phyloP scores from a whole-genome alignment of 2,113 vertebrate genomes.

The Haemorhous mexicanus region DNA sequence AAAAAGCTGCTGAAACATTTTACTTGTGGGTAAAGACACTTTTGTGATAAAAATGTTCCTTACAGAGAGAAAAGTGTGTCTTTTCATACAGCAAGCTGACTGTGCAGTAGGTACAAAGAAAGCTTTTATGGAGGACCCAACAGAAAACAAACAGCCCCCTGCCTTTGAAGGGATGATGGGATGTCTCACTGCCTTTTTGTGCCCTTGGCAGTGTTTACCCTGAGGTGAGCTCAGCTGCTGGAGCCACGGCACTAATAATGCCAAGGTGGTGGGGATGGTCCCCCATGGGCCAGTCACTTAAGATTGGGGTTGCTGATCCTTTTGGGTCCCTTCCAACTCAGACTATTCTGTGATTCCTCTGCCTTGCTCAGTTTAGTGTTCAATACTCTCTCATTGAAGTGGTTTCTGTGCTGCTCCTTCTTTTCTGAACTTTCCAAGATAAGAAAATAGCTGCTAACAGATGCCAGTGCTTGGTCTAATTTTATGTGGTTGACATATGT shows the following conservation, averaged over 20 bases:
- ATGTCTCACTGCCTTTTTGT: background rate
- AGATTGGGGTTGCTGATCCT: background rate
- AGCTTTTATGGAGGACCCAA: background rate
- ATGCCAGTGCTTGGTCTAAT: background rate
- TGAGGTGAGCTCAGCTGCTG: background rate
- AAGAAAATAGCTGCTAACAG: background rate
- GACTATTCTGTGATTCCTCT: background rate
- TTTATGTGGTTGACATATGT: background rate
- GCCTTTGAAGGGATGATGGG: background rate
- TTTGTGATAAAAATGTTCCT: background rate
- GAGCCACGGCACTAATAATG: fast-evolving
- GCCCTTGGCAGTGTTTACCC: background rate
- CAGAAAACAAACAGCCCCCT: background rate
- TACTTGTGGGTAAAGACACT: background rate
- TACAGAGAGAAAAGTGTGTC: background rate
- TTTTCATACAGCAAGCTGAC: background rate
- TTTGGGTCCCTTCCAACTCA: background rate
- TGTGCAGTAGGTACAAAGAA: background rate
- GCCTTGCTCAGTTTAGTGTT: background rate
- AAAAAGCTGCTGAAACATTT: background rate
- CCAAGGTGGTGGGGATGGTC: background rate
- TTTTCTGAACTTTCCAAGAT: background rate
- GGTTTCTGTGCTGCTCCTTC: background rate
- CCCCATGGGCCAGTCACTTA: background rate
- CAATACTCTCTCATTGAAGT: background rate